Evolutionary conservation across 2,113 vertebrate genomes (phyloP).

Genomic region (Ceyx melanurus): DNA sequence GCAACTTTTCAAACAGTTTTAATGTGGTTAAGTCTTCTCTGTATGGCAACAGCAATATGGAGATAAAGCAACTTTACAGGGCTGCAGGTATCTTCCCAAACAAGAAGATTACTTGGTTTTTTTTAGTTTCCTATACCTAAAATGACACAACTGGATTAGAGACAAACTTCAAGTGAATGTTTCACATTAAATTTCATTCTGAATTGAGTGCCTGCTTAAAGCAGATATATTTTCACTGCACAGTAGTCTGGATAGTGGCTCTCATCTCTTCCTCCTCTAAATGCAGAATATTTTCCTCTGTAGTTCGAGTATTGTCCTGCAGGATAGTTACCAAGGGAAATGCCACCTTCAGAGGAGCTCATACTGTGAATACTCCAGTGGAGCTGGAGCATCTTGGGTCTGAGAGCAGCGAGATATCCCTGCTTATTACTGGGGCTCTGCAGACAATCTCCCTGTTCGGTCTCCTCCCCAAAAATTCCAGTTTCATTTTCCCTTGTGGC

Average conservation of each 20-base stretch:
- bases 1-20: not conserved
- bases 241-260: not conserved
- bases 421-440: not conserved
- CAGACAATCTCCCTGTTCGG: not conserved
- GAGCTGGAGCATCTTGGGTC: not conserved
- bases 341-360: not conserved
- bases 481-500: fast-evolving
- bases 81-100: not conserved
- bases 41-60: not conserved
- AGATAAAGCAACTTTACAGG: not conserved
- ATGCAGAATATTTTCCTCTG: not conserved
- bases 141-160: not conserved
- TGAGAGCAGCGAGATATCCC: not conserved
- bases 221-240: not conserved
- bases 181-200: not conserved
- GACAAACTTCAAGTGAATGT: not conserved
- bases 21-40: not conserved
- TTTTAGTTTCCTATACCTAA: not conserved
- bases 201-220: not conserved
- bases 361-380: fast-evolving
- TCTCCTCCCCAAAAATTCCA: not conserved
- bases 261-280: not conserved
- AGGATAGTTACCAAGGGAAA: not conserved
- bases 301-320: not conserved
- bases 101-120: not conserved